These are phyloP conservation scores for Seira sanloemensis DNA, from an alignment of 2,888 invertebrate genomes.

Conservation along the genomic window DNA sequence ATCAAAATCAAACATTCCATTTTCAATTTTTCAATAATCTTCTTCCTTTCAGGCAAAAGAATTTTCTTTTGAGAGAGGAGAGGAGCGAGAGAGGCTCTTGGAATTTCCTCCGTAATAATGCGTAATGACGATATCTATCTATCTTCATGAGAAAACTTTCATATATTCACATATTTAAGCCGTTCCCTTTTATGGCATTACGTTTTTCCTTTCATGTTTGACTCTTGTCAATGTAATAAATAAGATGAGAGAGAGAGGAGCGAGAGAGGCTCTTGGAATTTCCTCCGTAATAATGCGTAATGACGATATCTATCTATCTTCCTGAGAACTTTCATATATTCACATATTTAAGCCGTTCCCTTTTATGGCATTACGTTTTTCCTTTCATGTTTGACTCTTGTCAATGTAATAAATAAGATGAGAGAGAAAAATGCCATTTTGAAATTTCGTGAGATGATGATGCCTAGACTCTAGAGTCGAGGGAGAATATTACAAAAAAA, in stretches of 20 bases:
- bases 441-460: not conserved
- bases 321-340: too few relatives aligned
- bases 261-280: not conserved
- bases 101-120: not conserved
- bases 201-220: not conserved
- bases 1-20: slow-evolving; percentile 26
- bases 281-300: not conserved
- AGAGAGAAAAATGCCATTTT: slow-evolving; percentile 43
- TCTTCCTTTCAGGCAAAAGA: not conserved
- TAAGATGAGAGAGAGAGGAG: too few relatives aligned
- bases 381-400: not conserved
- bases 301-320: not conserved
- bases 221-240: not conserved
- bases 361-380: not conserved
- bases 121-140: not conserved
- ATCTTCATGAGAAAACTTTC: not conserved
- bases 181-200: too few relatives aligned
- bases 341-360: too few relatives aligned
- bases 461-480: not conserved
- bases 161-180: too few relatives aligned
- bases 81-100: not conserved
- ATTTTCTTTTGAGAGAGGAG: too few relatives aligned
- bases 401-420: not conserved
- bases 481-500: not conserved
- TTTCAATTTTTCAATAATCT: slow-evolving; percentile 17